Percentiles rank a stretch among this genome's conserved stretches.
These are phyloP conservation scores for Ceuthmochares aereus DNA, from an alignment of 2,113 vertebrate species.

Conservation along the genomic window DNA sequence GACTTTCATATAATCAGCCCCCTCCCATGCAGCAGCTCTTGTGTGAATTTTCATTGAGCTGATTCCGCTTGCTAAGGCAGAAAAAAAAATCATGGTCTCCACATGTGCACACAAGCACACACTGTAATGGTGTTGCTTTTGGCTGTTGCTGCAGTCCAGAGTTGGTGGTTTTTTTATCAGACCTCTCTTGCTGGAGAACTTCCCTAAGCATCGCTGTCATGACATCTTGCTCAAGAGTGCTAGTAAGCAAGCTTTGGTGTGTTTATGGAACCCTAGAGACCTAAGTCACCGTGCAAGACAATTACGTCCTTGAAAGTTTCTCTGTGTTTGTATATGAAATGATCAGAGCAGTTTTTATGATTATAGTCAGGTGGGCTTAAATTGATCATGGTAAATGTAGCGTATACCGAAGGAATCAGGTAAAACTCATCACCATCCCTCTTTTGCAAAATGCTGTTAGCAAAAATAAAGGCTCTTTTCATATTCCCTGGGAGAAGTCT, in stretches of 20 bases:
- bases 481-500: not conserved
- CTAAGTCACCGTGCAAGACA: not conserved
- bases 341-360: not conserved
- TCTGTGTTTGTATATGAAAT: not conserved
- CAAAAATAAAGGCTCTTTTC: not conserved
- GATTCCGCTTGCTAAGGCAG: not conserved
- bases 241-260: not conserved
- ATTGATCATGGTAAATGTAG: not conserved
- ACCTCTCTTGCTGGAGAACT: not conserved
- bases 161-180: not conserved
- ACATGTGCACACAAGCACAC: not conserved
- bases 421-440: not conserved
- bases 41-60: not conserved
- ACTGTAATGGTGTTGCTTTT: not conserved
- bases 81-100: not conserved
- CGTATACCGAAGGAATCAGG: not conserved
- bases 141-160: not conserved
- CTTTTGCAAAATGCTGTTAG: not conserved
- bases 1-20: slow-evolving; percentile 12
- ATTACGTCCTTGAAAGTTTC: not conserved
- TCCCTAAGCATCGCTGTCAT: not conserved
- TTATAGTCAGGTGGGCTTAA: not conserved
- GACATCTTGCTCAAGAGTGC: not conserved
- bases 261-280: not conserved
- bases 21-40: not conserved